Percentiles rank a stretch among this genome's conserved stretches.
Evolutionary conservation across 2,888 invertebrate species (phyloP).

Genomic region (Chironomus riparius): DNA sequence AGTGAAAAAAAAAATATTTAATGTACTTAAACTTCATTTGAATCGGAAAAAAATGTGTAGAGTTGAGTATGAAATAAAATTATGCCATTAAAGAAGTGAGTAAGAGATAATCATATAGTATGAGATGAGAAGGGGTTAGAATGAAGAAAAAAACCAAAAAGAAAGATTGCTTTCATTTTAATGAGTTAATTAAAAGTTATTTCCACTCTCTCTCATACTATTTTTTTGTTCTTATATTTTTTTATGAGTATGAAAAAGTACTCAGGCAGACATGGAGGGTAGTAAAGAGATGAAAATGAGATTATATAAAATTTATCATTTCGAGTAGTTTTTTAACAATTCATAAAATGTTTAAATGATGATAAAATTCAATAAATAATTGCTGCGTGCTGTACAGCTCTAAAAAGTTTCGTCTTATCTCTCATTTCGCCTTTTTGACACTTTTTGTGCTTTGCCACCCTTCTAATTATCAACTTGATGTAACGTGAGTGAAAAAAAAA

Average conservation of each 20-base stretch:
- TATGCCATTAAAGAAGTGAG: not conserved
- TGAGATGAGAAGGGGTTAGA: not conserved
- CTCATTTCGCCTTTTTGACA: not conserved
- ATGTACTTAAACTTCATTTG: not conserved
- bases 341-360: not conserved
- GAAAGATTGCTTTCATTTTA: not conserved
- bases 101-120: not conserved
- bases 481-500: not conserved
- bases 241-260: no score
- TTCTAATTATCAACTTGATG: not conserved
- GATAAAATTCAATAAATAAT: not conserved
- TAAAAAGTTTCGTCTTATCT: not conserved
- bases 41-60: not conserved
- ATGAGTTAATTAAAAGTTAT: constrained; percentile 7
- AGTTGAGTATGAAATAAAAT: not conserved
- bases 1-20: no score
- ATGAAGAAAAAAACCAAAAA: not conserved
- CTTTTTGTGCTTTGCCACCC: not conserved
- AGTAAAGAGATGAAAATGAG: not conserved
- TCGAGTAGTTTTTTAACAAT: not conserved
- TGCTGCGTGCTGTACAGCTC: not conserved
- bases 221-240: not conserved
- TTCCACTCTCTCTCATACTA: not conserved
- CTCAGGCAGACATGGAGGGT: not conserved
- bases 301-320: not conserved